These are phyloP conservation scores for Antheraea yamamai DNA, from an alignment of 2,888 invertebrate genomes.

Conservation along the genomic window DNA sequence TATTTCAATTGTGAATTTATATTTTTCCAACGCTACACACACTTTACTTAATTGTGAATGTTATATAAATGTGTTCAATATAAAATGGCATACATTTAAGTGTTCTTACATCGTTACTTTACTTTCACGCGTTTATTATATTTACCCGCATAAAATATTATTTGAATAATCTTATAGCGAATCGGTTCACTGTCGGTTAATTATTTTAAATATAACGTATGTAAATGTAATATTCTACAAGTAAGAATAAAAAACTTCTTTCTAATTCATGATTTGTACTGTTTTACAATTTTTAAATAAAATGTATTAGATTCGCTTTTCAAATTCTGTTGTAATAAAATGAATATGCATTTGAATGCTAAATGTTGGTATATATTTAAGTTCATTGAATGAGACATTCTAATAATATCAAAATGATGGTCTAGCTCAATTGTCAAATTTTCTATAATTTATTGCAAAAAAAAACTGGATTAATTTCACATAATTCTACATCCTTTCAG, in stretches of 20 bases:
- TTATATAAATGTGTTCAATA: background rate
- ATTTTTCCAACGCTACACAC: background rate
- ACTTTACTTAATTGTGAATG: background rate
- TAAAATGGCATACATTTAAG: background rate
- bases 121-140: background rate
- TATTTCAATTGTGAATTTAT: background rate
- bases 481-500: too few species aligned
- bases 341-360: background rate
- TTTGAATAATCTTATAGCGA: background rate
- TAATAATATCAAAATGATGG: background rate
- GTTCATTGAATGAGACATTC: background rate
- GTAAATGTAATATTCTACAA: background rate
- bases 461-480: too few species aligned
- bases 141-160: background rate
- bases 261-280: background rate
- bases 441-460: background rate
- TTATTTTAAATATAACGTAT: background rate
- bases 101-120: background rate
- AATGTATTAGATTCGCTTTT: background rate
- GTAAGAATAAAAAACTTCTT: background rate
- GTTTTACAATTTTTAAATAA: background rate
- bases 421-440: background rate
- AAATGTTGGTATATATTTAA: background rate
- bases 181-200: background rate
- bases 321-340: background rate